phyloP scores from a whole-genome alignment of 2,888 invertebrate species.

The Spisula subtruncata region DNA sequence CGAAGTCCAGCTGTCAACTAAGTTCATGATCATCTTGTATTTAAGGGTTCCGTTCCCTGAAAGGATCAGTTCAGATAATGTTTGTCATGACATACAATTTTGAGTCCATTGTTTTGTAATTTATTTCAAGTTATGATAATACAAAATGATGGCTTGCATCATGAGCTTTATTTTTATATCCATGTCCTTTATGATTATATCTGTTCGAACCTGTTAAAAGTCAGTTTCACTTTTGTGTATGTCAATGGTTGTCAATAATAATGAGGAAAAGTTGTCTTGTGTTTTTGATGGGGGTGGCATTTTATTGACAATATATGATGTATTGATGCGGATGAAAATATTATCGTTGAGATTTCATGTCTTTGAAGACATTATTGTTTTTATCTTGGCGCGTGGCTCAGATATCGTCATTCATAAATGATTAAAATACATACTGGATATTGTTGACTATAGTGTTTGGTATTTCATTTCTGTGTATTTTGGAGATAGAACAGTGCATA shows the following conservation, averaged over 20 bases:
- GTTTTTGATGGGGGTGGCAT: neutral
- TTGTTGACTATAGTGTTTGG: neutral
- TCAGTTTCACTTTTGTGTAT: neutral
- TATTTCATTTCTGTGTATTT: neutral
- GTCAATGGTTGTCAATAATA: neutral
- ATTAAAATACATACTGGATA: neutral
- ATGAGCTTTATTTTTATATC: neutral
- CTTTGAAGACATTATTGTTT: neutral
- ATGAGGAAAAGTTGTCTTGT: neutral
- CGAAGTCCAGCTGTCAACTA: too few relatives aligned
- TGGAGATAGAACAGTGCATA: neutral
- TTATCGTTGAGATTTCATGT: neutral
- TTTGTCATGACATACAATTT: too few relatives aligned
- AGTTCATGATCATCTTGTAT: too few relatives aligned
- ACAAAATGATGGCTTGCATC: neutral
- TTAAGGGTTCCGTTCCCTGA: too few relatives aligned
- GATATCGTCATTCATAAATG: neutral
- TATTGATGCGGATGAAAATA: neutral
- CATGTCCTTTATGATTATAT: neutral
- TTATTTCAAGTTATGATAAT: neutral
- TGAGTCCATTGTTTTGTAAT: too few relatives aligned
- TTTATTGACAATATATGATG: constrained; percentile 22
- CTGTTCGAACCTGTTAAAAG: neutral
- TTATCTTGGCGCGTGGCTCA: neutral
- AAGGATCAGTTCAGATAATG: too few relatives aligned